Conservation (phyloP, 1,140 invertebrate species). For the Phthorimaea operculella region DNA sequence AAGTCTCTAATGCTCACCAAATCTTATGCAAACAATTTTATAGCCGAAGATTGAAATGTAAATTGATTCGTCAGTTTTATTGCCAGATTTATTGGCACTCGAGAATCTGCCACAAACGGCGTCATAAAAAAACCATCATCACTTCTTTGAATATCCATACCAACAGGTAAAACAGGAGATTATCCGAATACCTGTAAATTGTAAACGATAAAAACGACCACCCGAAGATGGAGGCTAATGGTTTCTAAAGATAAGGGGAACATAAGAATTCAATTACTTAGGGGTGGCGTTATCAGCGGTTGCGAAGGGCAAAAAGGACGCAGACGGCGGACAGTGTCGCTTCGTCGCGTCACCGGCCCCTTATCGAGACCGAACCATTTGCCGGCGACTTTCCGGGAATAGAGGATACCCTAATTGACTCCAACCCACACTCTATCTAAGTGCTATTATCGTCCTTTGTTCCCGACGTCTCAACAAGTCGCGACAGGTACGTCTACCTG, state of each 20-base stretch:
- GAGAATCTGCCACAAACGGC: constrained; percentile 9
- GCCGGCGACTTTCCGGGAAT: constrained; percentile 63
- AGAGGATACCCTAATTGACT: constrained; percentile 63
- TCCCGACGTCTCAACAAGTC: constrained; percentile 29
- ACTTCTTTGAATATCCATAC: constrained; percentile 12
- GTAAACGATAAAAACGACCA: constrained; percentile 26
- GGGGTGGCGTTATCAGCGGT: constrained; percentile 54
- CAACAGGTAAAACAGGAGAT: constrained; percentile 17
- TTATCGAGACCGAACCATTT: constrained; percentile 57
- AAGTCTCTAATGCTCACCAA: no score
- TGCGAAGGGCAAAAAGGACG: constrained; percentile 33
- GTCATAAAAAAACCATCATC: constrained; percentile 7
- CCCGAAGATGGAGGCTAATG: constrained; percentile 32
- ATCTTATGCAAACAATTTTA: no score
- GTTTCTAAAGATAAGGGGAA: constrained; percentile 51
- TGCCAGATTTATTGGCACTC: constrained; percentile 11
- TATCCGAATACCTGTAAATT: constrained; percentile 32
- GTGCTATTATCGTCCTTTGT: constrained; percentile 56
- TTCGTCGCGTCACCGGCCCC: constrained; percentile 25
- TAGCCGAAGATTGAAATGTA: neutral
- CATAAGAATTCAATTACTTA: constrained; percentile 59
- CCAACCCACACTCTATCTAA: constrained; percentile 57
- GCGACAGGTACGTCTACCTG: constrained; percentile 54
- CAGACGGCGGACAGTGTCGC: constrained; percentile 45
- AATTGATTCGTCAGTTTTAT: constrained; percentile 12